Percentiles rank a stretch among this genome's conserved stretches.
phyloP scores from a whole-genome alignment of 2,113 vertebrate species.

The Litocranius walleri region DNA sequence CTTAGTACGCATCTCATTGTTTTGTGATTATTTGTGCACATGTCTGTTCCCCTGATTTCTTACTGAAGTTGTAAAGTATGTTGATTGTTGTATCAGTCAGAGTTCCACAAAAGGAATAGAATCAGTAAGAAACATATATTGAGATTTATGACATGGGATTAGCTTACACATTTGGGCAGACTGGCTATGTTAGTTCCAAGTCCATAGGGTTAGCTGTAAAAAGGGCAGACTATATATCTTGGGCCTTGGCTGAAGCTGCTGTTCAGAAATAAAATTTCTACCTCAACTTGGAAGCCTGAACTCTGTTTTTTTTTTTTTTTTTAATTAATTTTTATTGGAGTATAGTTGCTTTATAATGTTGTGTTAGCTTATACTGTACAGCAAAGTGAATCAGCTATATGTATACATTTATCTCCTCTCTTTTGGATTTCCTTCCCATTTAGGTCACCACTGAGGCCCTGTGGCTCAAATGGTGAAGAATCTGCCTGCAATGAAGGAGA shows the following conservation, averaged over 20 bases:
- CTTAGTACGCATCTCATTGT: not conserved
- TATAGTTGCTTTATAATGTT: not conserved
- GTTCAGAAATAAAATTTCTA: not conserved
- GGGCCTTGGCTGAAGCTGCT: fast-evolving
- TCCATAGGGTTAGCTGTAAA: not conserved
- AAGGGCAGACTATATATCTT: not conserved
- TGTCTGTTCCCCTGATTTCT: not conserved
- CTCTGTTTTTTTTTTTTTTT: not conserved
- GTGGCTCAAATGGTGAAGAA: not conserved
- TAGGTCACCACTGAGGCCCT: not conserved
- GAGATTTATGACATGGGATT: not conserved
- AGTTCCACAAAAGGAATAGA: not conserved
- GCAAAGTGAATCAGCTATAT: not conserved
- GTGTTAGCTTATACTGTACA: not conserved
- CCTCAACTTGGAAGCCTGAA: not conserved
- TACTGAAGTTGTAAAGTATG: not conserved
- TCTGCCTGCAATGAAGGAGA: not conserved
- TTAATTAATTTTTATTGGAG: not conserved
- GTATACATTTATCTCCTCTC: not conserved
- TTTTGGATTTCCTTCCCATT: not conserved
- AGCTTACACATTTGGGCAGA: not conserved
- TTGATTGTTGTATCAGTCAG: not conserved
- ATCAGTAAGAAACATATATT: not conserved
- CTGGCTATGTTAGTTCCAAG: not conserved
- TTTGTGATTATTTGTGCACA: not conserved